phyloP scores from a whole-genome alignment of 2,797 vertebrate genomes.

The Poecilia wingei region DNA sequence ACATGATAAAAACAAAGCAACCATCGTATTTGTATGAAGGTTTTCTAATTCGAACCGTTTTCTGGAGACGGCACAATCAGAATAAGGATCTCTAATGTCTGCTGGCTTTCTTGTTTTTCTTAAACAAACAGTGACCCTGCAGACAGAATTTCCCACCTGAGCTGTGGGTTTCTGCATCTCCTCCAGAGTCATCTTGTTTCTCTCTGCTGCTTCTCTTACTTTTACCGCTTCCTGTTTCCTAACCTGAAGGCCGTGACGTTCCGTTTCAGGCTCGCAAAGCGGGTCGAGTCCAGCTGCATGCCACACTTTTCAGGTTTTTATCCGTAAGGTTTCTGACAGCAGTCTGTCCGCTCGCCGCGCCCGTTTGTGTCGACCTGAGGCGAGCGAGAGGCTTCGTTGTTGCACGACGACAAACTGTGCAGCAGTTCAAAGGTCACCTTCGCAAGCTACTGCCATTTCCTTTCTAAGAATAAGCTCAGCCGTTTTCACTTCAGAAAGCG shows the following conservation, averaged over 20 bases:
- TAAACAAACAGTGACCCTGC: no score
- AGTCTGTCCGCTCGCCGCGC: background rate
- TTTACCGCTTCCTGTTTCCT: background rate
- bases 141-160: no score
- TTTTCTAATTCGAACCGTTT: no score
- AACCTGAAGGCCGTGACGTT: background rate
- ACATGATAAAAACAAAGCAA: no score
- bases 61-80: no score
- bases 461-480: slow-evolving; percentile 3
- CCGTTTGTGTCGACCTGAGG: background rate
- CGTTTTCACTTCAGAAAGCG: background rate
- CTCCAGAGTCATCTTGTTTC: background rate
- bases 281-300: background rate
- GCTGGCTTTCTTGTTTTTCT: no score
- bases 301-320: background rate
- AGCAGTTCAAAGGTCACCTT: background rate
- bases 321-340: background rate
- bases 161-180: no score
- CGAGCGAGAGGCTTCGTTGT: background rate
- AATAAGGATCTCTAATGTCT: background rate
- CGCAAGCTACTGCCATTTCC: background rate
- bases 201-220: background rate
- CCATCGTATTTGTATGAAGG: no score
- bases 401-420: background rate
- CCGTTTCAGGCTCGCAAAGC: no score